Base-by-base conservation (phyloP, 2,113 vertebrate species). In the Erythrocebus patas region DNA sequence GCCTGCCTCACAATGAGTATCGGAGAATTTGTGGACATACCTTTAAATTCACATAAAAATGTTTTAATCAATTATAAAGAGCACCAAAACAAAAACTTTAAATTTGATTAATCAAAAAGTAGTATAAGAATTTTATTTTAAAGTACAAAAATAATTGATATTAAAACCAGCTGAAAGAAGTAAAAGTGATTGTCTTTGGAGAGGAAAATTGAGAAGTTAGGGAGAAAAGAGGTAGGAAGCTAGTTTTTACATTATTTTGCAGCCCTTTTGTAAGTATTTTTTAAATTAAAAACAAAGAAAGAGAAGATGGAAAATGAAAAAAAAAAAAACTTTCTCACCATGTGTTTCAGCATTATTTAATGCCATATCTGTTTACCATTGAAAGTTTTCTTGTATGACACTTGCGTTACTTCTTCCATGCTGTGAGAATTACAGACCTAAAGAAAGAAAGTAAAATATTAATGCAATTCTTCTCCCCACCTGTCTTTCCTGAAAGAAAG, bases 361-460 rank as follows among this genome's bases (percentile, higher is more conserved):
- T 10, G 25, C 16, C 40, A 8, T 70, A 23, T 84, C 57, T 78
- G 35, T 81, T 68, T 76, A 27, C 11, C 32, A 38, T 64, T 52
- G 80, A 81, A 84, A 48, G 0, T 35, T 93, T 88, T 45, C 22
- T 81, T n/a, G 5, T 72, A 43, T 64, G 45, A 80, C 3, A 73
- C 10, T 35, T 50, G 7, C 43, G 50, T 92, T 59, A 48, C n/a
- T 70, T 94, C 11, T 78, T 85, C 25, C 68, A 70, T 75, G 43
- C 22, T 95, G 81, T 85, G 35, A 89, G 45, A 91, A 79, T 82
- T 30, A 40, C 12, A 93, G 45, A 89, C 17, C 72, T 86, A 84
- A 96, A 68, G 25, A 85, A 89, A 75, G n/a, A 55, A 96, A 84
- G n/a, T 35, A 52, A 75, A 43, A 72, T 50, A 70, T 88, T 86